phyloP scores from a whole-genome alignment of 2,113 vertebrate species.

The Melierax canorus region DNA sequence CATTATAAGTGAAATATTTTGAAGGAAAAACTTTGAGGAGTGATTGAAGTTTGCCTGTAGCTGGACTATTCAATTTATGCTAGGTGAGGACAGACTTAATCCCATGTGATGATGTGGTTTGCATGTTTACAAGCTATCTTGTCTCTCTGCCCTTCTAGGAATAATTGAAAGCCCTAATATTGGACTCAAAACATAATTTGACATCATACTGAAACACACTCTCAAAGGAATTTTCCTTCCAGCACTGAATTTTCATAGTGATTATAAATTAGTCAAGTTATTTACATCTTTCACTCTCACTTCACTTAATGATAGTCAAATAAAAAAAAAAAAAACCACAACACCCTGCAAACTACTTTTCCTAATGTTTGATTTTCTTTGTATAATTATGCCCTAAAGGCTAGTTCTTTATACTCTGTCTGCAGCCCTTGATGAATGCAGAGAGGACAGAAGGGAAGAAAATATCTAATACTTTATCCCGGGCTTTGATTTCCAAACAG shows the following conservation, averaged over 20 bases:
- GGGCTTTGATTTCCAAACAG: not conserved
- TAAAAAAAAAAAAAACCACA: not conserved
- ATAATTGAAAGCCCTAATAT: not conserved
- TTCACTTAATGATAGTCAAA: slow-evolving; percentile 34
- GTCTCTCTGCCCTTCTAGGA: not conserved
- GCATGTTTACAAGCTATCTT: not conserved
- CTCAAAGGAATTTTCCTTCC: not conserved
- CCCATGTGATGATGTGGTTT: not conserved
- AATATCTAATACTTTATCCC: not conserved
- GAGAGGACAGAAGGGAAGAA: not conserved
- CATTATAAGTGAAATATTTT: not conserved
- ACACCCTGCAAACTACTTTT: not conserved
- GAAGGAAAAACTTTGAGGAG: not conserved
- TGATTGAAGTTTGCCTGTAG: not conserved
- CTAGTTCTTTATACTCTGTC: not conserved
- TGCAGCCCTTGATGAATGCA: not conserved
- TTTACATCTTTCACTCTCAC: slow-evolving; percentile 29
- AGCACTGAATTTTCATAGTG: not conserved
- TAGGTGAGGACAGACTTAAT: not conserved
- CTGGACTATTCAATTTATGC: not conserved
- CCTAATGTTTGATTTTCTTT: slow-evolving; percentile 46
- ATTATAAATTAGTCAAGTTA: slow-evolving; percentile 24
- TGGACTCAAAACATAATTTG: not conserved
- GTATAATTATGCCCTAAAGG: slow-evolving; percentile 35
- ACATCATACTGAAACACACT: not conserved